Evolutionary conservation across 2,113 vertebrate genomes (phyloP), one percentile per base, ranked within the genome.

Genomic region (Triplophysa siluroides): DNA sequence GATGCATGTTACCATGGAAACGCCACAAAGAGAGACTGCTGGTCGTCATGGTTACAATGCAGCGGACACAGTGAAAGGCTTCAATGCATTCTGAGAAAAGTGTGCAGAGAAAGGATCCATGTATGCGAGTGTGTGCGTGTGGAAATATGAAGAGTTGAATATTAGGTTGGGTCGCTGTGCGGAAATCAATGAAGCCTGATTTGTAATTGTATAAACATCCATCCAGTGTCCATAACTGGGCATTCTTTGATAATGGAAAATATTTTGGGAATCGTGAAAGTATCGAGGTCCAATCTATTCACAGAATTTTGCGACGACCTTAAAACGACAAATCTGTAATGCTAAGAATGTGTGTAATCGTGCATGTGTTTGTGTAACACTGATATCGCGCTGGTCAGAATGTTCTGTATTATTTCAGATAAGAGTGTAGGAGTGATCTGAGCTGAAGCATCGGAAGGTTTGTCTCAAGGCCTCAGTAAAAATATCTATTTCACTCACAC

Each of bases 31-130:
- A 70, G 47, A 69, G 61, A 63, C 61, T 72, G 76, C 47, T 18
- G 21, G 86, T 91, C 79, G 74, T 72, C 80, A 90, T 83, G 86
- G 89, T 86, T 81, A 91, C 88, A 52, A 74, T 78, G 73, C 80
- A 74, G 63, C 62, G 47, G 84, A 88, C 50, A 61, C 78, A 60
- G 70, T 61, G 23, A 79, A 76, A 21, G 61, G 61, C 10, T 77
- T 65, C 61, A 54, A 0, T 78, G 64, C 64, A 65, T 84, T 75
- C 54, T 81, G 45, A 84, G 63, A 47, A 64, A 75, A 62, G 56
- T 64, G 45, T 26, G 12, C 12, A 4, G 38, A 13, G 33, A 68
- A 45, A 41, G 9, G 18, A 54, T 54, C 52, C 16, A 19, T 68
- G 69, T 61, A 13, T 12, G 58, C 41, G 16, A 73, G 62, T 58